Percentiles rank a stretch among this genome's conserved stretches.
Conservation (phyloP, 2,888 invertebrate genomes). For the Chloromyia formosa region DNA sequence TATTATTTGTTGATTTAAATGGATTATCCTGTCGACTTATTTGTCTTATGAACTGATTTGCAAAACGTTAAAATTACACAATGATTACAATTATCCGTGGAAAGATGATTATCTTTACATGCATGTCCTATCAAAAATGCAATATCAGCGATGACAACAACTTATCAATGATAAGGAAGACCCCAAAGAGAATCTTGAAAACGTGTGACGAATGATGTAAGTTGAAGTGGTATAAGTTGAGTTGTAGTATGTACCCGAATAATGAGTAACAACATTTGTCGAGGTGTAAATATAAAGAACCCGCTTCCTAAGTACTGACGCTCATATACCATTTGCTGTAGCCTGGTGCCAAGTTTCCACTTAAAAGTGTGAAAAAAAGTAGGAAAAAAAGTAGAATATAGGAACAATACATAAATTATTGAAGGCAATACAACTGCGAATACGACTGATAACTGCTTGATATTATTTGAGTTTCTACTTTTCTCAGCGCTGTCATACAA, state of each 20-base stretch:
- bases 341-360: slow-evolving; percentile 18
- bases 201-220: slow-evolving; percentile 14
- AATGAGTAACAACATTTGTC: slow-evolving; percentile 8
- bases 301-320: slow-evolving; percentile 31
- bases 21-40: too few relatives aligned
- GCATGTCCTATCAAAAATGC: too few relatives aligned
- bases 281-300: slow-evolving; percentile 12
- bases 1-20: too few relatives aligned
- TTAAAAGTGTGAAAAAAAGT: slow-evolving; percentile 27
- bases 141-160: too few relatives aligned
- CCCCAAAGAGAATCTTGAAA: slow-evolving; percentile 16
- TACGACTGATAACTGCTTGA: slow-evolving; percentile 38
- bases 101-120: too few relatives aligned
- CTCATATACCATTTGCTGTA: slow-evolving; percentile 15
- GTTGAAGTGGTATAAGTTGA: slow-evolving; percentile 18
- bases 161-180: background rate
- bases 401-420: slow-evolving; percentile 35
- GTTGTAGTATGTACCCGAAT: background rate
- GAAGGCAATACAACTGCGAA: slow-evolving; percentile 37
- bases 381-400: slow-evolving; percentile 7
- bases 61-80: too few relatives aligned
- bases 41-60: too few relatives aligned
- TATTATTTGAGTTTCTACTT: slow-evolving; percentile 44
- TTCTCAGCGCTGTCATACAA: slow-evolving; percentile 38
- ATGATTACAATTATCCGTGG: too few relatives aligned